phyloP scores from a whole-genome alignment of 2,888 invertebrate genomes.

The Habroteleia sp. region DNA sequence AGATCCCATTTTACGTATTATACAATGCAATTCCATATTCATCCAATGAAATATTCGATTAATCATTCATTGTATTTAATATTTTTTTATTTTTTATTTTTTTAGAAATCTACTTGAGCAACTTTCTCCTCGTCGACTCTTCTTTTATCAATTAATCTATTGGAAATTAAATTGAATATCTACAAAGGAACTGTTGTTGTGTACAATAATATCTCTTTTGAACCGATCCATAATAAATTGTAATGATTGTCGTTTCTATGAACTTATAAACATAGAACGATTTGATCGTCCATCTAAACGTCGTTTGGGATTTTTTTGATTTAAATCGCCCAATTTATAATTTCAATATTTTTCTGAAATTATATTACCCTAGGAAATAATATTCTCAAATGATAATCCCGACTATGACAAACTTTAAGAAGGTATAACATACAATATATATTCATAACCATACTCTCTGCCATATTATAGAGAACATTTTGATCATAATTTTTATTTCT shows the following conservation, averaged over 20 bases:
- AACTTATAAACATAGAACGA: slow-evolving; percentile 67
- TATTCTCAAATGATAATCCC: slow-evolving; percentile 42
- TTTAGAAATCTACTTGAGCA: slow-evolving; percentile 65
- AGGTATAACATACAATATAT: too few relatives aligned
- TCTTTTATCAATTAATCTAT: slow-evolving; percentile 10
- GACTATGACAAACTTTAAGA: slow-evolving; percentile 61
- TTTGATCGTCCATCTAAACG: slow-evolving; percentile 65
- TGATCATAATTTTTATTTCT: too few relatives aligned
- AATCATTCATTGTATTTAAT: neutral
- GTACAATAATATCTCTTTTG: slow-evolving; percentile 10
- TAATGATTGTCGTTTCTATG: slow-evolving; percentile 74
- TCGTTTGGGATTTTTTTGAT: slow-evolving; percentile 4
- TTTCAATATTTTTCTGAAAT: too few relatives aligned
- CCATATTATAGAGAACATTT: too few relatives aligned
- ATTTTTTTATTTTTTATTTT: slow-evolving; percentile 6
- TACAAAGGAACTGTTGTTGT: slow-evolving; percentile 52
- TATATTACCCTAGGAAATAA: too few relatives aligned
- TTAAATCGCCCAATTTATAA: neutral
- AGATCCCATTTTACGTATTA: slow-evolving; percentile 18
- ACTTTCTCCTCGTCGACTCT: slow-evolving; percentile 37
- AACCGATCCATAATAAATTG: slow-evolving; percentile 51
- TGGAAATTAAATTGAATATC: slow-evolving; percentile 39
- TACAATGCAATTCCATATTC: slow-evolving; percentile 49
- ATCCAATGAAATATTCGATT: slow-evolving; percentile 9
- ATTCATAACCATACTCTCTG: slow-evolving; percentile 39